Percentiles rank a stretch among this genome's conserved stretches.
These are phyloP conservation scores for Physocephala rufipes DNA, from an alignment of 2,888 invertebrate genomes.

Conservation along the genomic window DNA sequence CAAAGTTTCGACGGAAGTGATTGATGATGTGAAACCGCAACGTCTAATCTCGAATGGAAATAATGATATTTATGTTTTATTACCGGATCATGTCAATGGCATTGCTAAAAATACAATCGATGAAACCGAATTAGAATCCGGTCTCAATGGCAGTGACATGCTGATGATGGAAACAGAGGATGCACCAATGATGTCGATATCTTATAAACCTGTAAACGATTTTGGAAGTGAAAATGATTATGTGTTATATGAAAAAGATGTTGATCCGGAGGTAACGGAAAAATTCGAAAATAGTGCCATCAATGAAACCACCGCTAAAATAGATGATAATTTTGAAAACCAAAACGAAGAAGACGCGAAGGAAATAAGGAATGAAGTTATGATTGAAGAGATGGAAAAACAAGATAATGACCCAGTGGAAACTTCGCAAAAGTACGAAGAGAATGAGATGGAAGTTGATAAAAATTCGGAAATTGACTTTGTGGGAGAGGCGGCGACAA, in stretches of 20 bases:
- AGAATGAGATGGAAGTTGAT: background rate
- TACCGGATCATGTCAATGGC: conserved; percentile 46
- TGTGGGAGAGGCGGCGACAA: conserved; percentile 20
- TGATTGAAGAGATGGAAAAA: background rate
- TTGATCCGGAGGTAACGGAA: background rate
- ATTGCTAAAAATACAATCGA: conserved; percentile 45
- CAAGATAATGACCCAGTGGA: background rate
- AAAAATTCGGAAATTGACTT: conserved; percentile 44
- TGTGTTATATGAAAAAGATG: background rate
- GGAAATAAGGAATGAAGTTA: background rate
- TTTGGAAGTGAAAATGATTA: background rate
- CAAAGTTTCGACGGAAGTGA: conserved; percentile 44
- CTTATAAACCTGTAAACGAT: conserved; percentile 22
- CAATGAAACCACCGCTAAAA: background rate
- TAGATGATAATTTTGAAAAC: background rate
- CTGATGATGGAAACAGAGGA: conserved; percentile 59
- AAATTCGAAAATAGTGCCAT: background rate
- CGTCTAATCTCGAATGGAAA: conserved; percentile 46
- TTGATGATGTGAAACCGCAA: conserved; percentile 54
- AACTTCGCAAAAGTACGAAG: background rate
- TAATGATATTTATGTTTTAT: conserved; percentile 56
- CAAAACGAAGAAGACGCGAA: background rate
- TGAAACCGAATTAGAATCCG: conserved; percentile 42
- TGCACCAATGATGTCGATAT: conserved; percentile 46
- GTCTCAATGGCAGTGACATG: conserved; percentile 50